Evolutionary conservation across 2,797 vertebrate genomes (phyloP).

Genomic region (Ptychobarbus kaznakovi): DNA sequence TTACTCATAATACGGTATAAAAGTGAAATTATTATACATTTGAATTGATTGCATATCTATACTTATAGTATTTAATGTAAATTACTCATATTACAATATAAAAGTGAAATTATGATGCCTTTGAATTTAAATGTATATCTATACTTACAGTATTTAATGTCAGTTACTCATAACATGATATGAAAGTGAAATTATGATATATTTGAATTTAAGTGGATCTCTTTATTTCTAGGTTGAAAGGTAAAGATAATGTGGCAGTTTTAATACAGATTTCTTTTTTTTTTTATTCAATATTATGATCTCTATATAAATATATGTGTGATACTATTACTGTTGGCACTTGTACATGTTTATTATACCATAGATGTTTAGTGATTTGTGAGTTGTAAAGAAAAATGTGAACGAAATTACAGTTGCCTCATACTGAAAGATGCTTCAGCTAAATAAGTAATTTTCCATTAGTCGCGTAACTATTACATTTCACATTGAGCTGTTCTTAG

Average conservation of each 20-base stretch:
- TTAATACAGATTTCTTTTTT: background rate
- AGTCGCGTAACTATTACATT: conserved; percentile 3
- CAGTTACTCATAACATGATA: background rate
- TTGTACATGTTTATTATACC: background rate
- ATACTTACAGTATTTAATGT: too few relatives aligned
- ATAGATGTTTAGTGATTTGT: background rate
- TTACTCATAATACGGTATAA: too few relatives aligned
- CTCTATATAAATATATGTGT: background rate
- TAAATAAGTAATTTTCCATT: background rate
- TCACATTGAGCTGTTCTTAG: background rate
- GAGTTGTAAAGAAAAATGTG: background rate
- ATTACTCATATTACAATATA: too few relatives aligned
- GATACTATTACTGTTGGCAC: background rate
- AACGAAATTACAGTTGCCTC: background rate
- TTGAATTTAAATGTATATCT: too few relatives aligned
- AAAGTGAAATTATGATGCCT: background rate
- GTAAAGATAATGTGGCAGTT: background rate
- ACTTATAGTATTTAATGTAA: too few relatives aligned
- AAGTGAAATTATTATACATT: background rate
- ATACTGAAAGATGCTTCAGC: background rate
- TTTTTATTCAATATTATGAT: background rate
- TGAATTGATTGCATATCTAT: background rate
- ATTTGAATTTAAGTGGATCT: background rate
- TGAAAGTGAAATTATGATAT: background rate
- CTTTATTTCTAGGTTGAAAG: background rate